A percentile compares a stretch with the other conserved stretches of the same genome.
Evolutionary conservation across 2,888 invertebrate genomes (phyloP).

Genomic region (Ectemnius lituratus): DNA sequence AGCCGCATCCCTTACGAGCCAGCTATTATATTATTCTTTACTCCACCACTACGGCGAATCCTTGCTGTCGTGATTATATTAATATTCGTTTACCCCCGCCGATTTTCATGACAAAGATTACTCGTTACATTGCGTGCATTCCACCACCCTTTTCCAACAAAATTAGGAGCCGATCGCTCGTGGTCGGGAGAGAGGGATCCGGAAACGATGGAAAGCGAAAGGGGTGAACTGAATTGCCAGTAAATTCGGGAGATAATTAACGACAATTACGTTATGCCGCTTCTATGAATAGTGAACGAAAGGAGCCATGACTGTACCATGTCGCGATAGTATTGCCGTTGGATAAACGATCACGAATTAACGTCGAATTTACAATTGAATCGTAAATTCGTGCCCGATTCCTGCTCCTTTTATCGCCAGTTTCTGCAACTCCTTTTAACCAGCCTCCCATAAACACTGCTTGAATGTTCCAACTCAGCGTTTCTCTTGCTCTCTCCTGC

Average conservation of each 20-base stretch:
- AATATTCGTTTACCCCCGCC: conserved; percentile 47
- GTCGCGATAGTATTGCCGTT: background rate
- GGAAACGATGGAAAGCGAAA: conserved; percentile 13
- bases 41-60: conserved; percentile 46
- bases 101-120: conserved; percentile 27
- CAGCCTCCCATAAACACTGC: background rate
- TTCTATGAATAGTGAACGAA: conserved; percentile 18
- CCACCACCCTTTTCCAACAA: conserved; percentile 19
- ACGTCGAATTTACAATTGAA: conserved; percentile 20
- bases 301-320: conserved; percentile 3
- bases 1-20: conserved; percentile 65
- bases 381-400: conserved; percentile 20
- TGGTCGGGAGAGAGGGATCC: conserved; percentile 1
- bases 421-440: background rate
- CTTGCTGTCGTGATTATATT: conserved; percentile 49
- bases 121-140: conserved; percentile 31
- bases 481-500: background rate
- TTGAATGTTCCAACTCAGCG: background rate
- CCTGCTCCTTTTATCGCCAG: background rate
- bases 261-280: conserved; percentile 7
- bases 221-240: conserved; percentile 15
- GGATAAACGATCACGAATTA: conserved; percentile 15
- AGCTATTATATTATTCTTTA: conserved; percentile 67
- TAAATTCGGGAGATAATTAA: conserved; percentile 37
- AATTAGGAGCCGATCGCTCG: conserved; percentile 13